These are phyloP conservation scores for Acleris emargana DNA, from an alignment of 2,888 invertebrate species.

Conservation along the genomic window DNA sequence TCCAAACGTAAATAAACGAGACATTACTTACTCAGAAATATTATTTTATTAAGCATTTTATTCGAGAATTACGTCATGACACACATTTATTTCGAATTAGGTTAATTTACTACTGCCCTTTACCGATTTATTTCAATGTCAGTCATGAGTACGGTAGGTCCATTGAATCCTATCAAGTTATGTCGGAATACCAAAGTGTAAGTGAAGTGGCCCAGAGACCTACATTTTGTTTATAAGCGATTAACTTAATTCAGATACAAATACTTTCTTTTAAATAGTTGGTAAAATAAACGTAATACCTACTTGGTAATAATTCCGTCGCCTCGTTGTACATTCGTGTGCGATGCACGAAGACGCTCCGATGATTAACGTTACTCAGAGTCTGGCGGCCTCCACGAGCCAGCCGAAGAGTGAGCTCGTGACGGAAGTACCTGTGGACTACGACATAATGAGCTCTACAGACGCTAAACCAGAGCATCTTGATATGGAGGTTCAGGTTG, in stretches of 20 bases:
- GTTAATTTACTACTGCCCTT: slow-evolving; percentile 81
- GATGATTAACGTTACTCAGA: slow-evolving; percentile 86
- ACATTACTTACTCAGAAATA: neutral
- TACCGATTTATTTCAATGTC: slow-evolving; percentile 84
- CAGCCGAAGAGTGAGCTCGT: slow-evolving; percentile 76
- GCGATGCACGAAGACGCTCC: slow-evolving; percentile 88
- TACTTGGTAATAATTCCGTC: slow-evolving; percentile 55
- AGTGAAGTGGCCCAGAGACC: slow-evolving; percentile 95
- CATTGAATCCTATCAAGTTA: slow-evolving; percentile 86
- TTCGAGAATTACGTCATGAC: slow-evolving; percentile 69
- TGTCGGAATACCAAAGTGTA: slow-evolving; percentile 91
- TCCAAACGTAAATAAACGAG: neutral
- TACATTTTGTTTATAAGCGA: slow-evolving; percentile 86
- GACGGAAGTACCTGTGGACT: slow-evolving; percentile 73
- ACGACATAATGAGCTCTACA: slow-evolving; percentile 67
- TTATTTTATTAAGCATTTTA: slow-evolving; percentile 36
- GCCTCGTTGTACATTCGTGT: slow-evolving; percentile 75
- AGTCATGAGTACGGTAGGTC: slow-evolving; percentile 86
- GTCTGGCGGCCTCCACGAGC: slow-evolving; percentile 86
- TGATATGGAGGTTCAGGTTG: slow-evolving; percentile 85
- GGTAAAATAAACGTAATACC: slow-evolving; percentile 62
- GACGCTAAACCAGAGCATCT: slow-evolving; percentile 80
- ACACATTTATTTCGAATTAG: slow-evolving; percentile 69
- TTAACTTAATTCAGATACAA: slow-evolving; percentile 76
- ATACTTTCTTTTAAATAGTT: slow-evolving; percentile 73